Conservation (phyloP, 35 echinoderm and acorn worm genomes). For the Apostichopus japonicus region DNA sequence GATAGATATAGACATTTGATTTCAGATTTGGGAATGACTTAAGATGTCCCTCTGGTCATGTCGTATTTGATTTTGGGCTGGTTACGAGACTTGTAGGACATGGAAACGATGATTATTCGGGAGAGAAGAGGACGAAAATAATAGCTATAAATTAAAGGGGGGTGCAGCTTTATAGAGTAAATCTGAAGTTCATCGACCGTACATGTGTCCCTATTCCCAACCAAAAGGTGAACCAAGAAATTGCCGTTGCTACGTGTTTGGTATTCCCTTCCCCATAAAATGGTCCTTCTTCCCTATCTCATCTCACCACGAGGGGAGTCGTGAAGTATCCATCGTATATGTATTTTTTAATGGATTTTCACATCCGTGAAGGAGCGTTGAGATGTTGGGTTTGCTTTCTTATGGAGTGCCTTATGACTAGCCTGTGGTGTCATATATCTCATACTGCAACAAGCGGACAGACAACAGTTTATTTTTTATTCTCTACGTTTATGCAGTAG, state of each 20-base stretch:
- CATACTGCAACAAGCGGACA: constrained; percentile 25
- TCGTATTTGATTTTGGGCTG: constrained; percentile 36
- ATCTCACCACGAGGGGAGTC: constrained; percentile 19
- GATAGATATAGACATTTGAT: constrained; percentile 52
- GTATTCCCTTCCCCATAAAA: constrained; percentile 47
- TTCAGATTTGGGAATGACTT: constrained; percentile 52
- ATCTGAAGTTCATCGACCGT: constrained; percentile 43
- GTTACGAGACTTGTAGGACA: constrained; percentile 37
- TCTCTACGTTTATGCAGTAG: constrained; percentile 1
- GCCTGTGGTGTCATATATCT: constrained; percentile 36
- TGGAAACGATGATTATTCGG: constrained; percentile 30
- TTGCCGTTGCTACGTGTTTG: constrained; percentile 2
- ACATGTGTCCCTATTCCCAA: constrained; percentile 12
- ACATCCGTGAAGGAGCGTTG: constrained; percentile 18
- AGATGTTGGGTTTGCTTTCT: neutral
- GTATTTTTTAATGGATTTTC: constrained; percentile 24
- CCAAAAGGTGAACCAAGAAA: constrained; percentile 8
- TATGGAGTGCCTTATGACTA: constrained; percentile 13
- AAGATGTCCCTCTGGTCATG: constrained; percentile 43
- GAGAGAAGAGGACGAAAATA: constrained; percentile 23
- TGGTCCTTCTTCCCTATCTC: neutral
- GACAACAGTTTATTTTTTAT: neutral
- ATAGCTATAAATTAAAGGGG: constrained; percentile 24
- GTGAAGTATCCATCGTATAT: constrained; percentile 22
- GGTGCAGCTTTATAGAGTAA: neutral